Percentiles rank a stretch among this genome's conserved stretches.
Evolutionary conservation across 2,888 invertebrate species (phyloP).

Genomic region (Troides helena): DNA sequence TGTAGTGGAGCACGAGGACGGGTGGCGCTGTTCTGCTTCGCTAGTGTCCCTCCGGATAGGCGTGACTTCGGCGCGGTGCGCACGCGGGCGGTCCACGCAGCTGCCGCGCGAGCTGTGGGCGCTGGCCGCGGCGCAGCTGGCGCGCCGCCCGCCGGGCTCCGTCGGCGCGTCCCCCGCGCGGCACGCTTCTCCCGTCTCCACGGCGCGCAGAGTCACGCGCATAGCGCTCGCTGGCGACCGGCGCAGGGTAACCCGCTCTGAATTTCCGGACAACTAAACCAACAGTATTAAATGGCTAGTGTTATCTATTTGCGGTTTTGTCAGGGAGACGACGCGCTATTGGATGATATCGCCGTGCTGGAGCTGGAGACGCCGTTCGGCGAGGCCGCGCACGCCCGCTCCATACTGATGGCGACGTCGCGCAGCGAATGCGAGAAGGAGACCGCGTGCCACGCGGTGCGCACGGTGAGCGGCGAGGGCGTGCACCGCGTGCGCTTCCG

Average conservation of each 20-base stretch:
- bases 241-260: constrained; percentile 12
- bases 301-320: too few species aligned
- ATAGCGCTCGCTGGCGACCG: constrained; percentile 32
- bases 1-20: constrained; percentile 46
- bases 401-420: constrained; percentile 54
- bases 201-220: constrained; percentile 35
- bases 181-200: constrained; percentile 30
- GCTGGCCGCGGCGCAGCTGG: constrained; percentile 37
- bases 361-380: constrained; percentile 58
- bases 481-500: constrained; percentile 36
- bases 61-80: constrained; percentile 52
- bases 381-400: constrained; percentile 42
- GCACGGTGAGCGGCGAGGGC: constrained; percentile 34
- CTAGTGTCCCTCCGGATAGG: constrained; percentile 51
- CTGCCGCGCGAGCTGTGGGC: constrained; percentile 42
- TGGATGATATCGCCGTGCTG: constrained; percentile 52
- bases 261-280: too few species aligned
- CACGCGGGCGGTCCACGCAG: constrained; percentile 36
- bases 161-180: constrained; percentile 34
- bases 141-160: constrained; percentile 35
- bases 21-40: constrained; percentile 43
- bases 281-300: too few species aligned
- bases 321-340: constrained; percentile 33
- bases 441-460: constrained; percentile 48
- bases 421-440: constrained; percentile 39